phyloP scores from a whole-genome alignment of 2,888 invertebrate genomes.

The Sinelater perroti region DNA sequence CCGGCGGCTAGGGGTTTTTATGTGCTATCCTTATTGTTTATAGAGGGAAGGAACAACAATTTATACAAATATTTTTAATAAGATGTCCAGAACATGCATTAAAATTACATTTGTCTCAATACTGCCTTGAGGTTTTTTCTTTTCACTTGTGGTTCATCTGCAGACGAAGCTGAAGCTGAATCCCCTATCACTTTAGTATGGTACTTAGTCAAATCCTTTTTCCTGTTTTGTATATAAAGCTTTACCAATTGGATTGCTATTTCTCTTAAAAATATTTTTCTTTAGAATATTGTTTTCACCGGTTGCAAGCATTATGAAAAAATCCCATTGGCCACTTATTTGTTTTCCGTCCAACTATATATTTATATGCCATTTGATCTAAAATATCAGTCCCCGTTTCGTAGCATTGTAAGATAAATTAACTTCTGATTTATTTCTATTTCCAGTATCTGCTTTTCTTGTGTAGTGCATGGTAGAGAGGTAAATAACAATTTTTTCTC shows the following conservation, averaged over 20 bases:
- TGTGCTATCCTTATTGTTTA: no score
- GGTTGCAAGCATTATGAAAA: background rate
- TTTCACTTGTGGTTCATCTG: conserved; percentile 1
- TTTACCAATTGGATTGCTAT: background rate
- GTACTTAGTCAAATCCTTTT: conserved; percentile 8
- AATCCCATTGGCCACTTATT: background rate
- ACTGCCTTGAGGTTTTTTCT: conserved; percentile 5
- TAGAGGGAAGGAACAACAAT: no score
- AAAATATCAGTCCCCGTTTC: no score
- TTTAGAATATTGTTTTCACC: background rate
- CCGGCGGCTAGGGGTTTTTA: no score
- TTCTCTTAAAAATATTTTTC: conserved; percentile 1
- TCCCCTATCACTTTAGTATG: background rate
- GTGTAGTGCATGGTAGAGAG: background rate
- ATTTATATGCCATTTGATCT: no score
- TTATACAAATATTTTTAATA: conserved; percentile 6
- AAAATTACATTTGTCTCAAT: background rate
- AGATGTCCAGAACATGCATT: conserved; percentile 4
- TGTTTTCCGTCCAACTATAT: background rate
- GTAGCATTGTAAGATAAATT: background rate
- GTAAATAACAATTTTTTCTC: background rate
- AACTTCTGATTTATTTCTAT: background rate
- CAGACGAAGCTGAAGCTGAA: background rate
- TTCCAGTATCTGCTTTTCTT: no score
- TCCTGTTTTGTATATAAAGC: background rate